These are phyloP conservation scores for Drosophila eohydei DNA, from an alignment of 2,888 invertebrate genomes.

Conservation along the genomic window DNA sequence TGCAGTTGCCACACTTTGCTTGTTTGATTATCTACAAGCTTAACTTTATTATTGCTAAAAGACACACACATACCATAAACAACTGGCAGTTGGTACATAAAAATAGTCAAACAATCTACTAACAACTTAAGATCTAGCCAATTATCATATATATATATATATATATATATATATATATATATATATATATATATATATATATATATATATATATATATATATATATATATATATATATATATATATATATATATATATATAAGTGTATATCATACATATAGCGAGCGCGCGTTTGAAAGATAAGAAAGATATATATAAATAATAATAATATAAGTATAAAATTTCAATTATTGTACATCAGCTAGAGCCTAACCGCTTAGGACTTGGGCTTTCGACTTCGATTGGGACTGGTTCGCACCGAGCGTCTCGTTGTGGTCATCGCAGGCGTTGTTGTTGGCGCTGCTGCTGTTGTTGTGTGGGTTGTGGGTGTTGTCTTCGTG, in stretches of 20 bases:
- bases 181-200: constrained; percentile 24
- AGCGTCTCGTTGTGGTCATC: constrained; percentile 61
- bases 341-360: constrained; percentile 34
- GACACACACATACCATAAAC: constrained; percentile 34
- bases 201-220: constrained; percentile 43
- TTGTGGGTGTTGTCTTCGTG: constrained; percentile 17
- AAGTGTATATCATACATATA: constrained; percentile 58
- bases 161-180: constrained; percentile 44
- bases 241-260: constrained; percentile 48
- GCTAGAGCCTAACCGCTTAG: constrained; percentile 34
- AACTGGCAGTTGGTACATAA: constrained; percentile 57
- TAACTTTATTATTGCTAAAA: constrained; percentile 57
- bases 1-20: constrained; percentile 1
- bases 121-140: constrained; percentile 69
- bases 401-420: constrained; percentile 73
- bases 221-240: constrained; percentile 43
- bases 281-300: constrained; percentile 52
- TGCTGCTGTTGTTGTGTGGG: constrained; percentile 10
- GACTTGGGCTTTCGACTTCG: constrained; percentile 80
- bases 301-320: constrained; percentile 28
- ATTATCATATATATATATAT: constrained; percentile 55
- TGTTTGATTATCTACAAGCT: constrained; percentile 50
- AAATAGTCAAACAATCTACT: constrained; percentile 75
- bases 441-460: constrained; percentile 27
- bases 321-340: constrained; percentile 33